Evolutionary conservation across 2,113 vertebrate genomes (phyloP), one percentile per base, ranked within the genome.

Genomic region (Leptosomus discolor): DNA sequence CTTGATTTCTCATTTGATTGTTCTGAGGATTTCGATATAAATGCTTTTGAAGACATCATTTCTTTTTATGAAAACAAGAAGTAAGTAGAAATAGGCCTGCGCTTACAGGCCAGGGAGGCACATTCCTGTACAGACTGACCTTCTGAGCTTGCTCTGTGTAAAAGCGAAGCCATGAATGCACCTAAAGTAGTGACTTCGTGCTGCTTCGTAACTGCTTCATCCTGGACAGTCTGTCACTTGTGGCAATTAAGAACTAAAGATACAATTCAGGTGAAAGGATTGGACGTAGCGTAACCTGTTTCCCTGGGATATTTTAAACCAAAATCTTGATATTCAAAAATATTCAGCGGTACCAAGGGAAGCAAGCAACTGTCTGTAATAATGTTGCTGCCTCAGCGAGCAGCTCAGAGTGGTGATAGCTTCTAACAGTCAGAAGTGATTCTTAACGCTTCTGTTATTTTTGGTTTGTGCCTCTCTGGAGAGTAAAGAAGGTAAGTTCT

Each of bases 1-100:
- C 99, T 99, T 98, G 99, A 99, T 99, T 99, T 99, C 99, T 99
- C 98, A 98, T 99, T 99, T 99, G 99, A 99, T 98, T 98, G 98
- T 97, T 99, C 99, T 98, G 99, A 99, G 98, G 99, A 99, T 98
- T 99, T 98, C 98, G 98, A 98, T 98, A 98, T 99, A 98, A 99
- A 99, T 98, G 98, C 98, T 98, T 99, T 99, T 97, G 99, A 99
- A 98, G 99, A 99, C 99, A 99, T 99, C 99, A 98, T 99, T 99
- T 98, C 99, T 99, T 99, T 99, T 98, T 99, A 98, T 99, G 99
- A 99, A 98, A 99, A 97, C 98, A 99, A 99, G 98, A 99, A 99
- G 99, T 99, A 99, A 99, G 99, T 99, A 98, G 97, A 88, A 88
- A 65, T 69, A 83, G 88, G 88, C 70, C 57, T 92, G 54, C 29